Evolutionary conservation across 2,888 invertebrate species (phyloP), one percentile per base, ranked within the genome.

Genomic region (Sclerodermus sp.): DNA sequence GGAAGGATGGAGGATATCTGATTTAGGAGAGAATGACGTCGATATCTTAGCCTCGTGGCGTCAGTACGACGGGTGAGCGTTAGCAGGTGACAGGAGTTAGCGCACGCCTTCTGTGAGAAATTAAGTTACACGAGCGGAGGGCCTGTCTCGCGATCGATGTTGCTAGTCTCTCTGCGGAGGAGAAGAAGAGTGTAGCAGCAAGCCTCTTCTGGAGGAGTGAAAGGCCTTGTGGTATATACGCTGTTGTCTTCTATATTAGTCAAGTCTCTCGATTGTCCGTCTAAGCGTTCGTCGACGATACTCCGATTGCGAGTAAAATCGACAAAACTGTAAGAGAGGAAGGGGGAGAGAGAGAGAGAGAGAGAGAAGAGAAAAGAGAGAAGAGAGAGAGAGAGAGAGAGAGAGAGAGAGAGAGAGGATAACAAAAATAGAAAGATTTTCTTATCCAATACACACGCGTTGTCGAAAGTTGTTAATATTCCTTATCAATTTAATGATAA

Each of bases 141-240:
- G 56, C 60, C 57, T 54, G 60, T 58, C 56, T 52, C 51, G 36
- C 63, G 70, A 70, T 70, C 70, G 69, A 70, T 71, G 62, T 56
- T 68, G 68, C 63, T 56, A 62, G 58, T 60, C 52, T 49, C 51
- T 55, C 54, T 46, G 51, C 23, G 4, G 58, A 62, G 53, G 42
- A 48, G 55, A 49, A 47, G 17, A 23, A 14, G 32, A 23, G 17
- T 10, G 46, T 10, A 38, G 38, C 1, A 8, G 13, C 17, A n/a
- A n/a, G n/a, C n/a, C n/a, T n/a, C n/a, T n/a, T n/a, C n/a, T n/a
- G 23, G 8, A 8, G 13, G 49, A 43, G n/a, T 31, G 41, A 23
- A 29, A 49, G 29, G 17, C 1, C 37, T 2, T 23, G 4, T 23
- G 3, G 4, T 23, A 23, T 3, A 23, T 23, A 23, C 23, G 3